Conservation (phyloP, 2,888 invertebrate species). For the Lasioglossum figueresi region DNA sequence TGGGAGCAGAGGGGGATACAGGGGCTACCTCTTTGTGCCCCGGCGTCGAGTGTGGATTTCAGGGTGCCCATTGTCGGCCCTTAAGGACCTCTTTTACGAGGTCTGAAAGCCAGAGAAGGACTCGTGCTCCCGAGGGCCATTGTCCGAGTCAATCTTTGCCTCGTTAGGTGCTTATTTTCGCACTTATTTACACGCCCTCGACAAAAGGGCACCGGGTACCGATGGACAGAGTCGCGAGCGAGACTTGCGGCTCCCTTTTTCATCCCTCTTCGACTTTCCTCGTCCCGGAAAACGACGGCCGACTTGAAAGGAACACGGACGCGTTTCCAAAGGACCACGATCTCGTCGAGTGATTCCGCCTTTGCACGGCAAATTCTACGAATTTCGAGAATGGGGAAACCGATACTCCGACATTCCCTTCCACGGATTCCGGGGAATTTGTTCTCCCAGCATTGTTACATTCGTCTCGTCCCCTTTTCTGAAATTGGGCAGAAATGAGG, state of each 20-base stretch:
- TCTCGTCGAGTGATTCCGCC: conserved; percentile 37
- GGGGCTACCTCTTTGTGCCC: conserved; percentile 53
- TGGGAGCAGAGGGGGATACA: background rate
- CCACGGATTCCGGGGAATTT: background rate
- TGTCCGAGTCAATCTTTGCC: conserved; percentile 83
- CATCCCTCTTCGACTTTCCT: background rate
- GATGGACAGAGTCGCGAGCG: conserved; percentile 35
- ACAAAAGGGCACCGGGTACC: conserved; percentile 50
- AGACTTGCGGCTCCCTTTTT: background rate
- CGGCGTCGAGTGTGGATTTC: conserved; percentile 79
- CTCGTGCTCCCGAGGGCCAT: conserved; percentile 77
- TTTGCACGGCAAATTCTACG: conserved; percentile 2
- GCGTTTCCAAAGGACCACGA: conserved; percentile 20
- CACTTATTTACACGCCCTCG: conserved; percentile 79
- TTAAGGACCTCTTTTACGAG: conserved; percentile 76
- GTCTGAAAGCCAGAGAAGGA: conserved; percentile 69
- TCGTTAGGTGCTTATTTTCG: conserved; percentile 83
- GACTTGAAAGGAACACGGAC: background rate
- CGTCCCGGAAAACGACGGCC: background rate
- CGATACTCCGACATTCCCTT: background rate
- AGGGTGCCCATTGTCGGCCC: conserved; percentile 75
- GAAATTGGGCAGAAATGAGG: background rate
- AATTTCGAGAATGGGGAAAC: conserved; percentile 14
- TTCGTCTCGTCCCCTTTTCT: background rate
- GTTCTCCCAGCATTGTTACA: background rate